Base-by-base conservation (phyloP, 2,113 vertebrate genomes). In the Dascyllus trimaculatus region DNA sequence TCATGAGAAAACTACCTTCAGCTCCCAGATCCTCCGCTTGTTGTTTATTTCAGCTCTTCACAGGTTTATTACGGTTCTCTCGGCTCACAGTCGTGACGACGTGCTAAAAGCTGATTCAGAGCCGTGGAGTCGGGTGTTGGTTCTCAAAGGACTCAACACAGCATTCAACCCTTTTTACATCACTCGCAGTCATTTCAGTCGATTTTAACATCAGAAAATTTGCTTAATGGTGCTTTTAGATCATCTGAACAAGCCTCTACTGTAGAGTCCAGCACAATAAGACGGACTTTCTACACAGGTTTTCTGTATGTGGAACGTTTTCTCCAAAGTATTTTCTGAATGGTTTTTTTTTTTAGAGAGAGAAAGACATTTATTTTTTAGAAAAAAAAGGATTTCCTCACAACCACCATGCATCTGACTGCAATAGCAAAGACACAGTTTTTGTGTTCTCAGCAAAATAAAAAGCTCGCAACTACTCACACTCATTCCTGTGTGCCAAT, bases 351-450 rank as follows among this genome's bases (percentile, higher is more conserved):
- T 26, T 57, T 6, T 43, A 49, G 73, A 79, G 64, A 90, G 29
- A 66, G 72, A 88, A 92, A 91, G 84, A 66, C 91, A 93, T 95
- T 95, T 95, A 93, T 95, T 94, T 80, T 82, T 79, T 49, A 57
- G 78, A 77, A 80, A 69, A 22, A 81, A 64, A 40, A 78, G 79
- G 85, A 89, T 93, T 87, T 83, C 86, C 87, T 94, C 92, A 84
- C 82, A 88, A 94, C 93, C 94, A 94, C 88, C 69, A 86, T 94
- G 93, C 96, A 95, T 95, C 93, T 90, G 95, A 97, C 96, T 96
- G 96, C 96, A 96, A 93, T 94, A 90, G 84, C 61, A 85, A 94
- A 79, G 32, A 80, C 81, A 87, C 78, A 88, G 82, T 85, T 93
- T 35, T 95, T 88, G 85, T 93, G 84, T 85, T 84, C 92, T 89